Evolutionary conservation across 2,888 invertebrate species (phyloP).

Genomic region (Philopedon plagiatum): DNA sequence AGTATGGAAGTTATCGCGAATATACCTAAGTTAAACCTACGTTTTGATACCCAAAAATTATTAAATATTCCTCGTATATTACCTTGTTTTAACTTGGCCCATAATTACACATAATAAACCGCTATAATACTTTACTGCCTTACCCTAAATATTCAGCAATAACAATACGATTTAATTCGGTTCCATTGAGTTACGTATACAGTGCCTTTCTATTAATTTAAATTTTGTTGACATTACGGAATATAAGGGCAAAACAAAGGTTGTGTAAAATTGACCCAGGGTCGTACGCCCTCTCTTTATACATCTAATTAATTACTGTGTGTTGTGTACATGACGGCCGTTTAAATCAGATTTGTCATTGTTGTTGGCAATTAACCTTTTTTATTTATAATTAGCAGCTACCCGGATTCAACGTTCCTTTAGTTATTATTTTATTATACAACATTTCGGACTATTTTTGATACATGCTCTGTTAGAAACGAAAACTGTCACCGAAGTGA

Average conservation of each 20-base stretch:
- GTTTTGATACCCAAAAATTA: no score
- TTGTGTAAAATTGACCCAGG: conserved; percentile 12
- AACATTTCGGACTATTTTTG: no score
- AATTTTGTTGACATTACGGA: conserved; percentile 21
- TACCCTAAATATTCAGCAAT: not conserved
- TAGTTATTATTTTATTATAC: no score
- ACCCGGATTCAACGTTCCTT: no score
- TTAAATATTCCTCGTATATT: no score
- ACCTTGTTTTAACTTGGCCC: not conserved
- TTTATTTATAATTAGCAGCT: no score
- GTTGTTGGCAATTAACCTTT: not conserved
- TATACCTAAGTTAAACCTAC: no score
- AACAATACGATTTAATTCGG: conserved; percentile 7
- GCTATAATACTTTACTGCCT: not conserved
- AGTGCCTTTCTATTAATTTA: conserved; percentile 17
- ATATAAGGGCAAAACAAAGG: conserved; percentile 9
- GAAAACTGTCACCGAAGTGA: no score
- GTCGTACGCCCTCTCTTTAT: conserved; percentile 1
- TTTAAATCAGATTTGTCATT: not conserved
- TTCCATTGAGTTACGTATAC: not conserved
- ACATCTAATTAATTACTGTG: conserved; percentile 1
- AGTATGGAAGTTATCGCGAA: no score
- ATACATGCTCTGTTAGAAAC: no score
- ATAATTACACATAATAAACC: not conserved
- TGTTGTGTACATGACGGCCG: not conserved